Conservation (phyloP, 2,797 vertebrate genomes). For the Acipenser transmontanus region DNA sequence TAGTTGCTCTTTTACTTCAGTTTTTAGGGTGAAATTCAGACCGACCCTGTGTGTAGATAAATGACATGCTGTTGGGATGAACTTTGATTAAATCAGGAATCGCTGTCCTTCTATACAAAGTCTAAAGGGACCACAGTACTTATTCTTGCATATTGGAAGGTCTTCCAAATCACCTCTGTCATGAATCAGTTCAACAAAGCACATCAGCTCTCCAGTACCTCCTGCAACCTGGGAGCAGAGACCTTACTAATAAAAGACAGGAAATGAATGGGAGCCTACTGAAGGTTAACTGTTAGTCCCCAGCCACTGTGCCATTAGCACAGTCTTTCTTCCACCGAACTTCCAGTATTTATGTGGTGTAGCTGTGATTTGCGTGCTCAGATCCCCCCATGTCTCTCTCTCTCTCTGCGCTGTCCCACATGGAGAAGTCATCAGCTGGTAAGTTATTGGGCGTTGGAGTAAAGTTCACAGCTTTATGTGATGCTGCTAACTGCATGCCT, state of each 20-base stretch:
- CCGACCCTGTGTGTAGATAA: not conserved
- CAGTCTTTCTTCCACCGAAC: not conserved
- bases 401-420: slow-evolving; percentile 34
- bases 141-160: not conserved
- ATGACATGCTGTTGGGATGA: not conserved
- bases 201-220: not conserved
- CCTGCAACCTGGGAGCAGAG: not conserved
- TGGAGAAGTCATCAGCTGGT: slow-evolving; percentile 29
- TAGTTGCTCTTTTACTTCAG: not conserved
- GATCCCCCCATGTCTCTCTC: slow-evolving; percentile 34
- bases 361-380: slow-evolving; percentile 30
- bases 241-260: slow-evolving; percentile 3
- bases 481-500: slow-evolving; percentile 34
- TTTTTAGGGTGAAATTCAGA: not conserved
- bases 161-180: not conserved
- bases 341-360: not conserved
- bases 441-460: slow-evolving; percentile 25
- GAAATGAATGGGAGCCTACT: not conserved
- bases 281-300: not conserved
- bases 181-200: not conserved
- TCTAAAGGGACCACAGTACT: not conserved
- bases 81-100: not conserved
- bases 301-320: not conserved
- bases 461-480: slow-evolving; percentile 25
- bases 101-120: not conserved